A percentile compares a stretch with the other conserved stretches of the same genome.
These are phyloP conservation scores for Aythya fuligula DNA, from an alignment of 2,797 vertebrate genomes.

Conservation along the genomic window DNA sequence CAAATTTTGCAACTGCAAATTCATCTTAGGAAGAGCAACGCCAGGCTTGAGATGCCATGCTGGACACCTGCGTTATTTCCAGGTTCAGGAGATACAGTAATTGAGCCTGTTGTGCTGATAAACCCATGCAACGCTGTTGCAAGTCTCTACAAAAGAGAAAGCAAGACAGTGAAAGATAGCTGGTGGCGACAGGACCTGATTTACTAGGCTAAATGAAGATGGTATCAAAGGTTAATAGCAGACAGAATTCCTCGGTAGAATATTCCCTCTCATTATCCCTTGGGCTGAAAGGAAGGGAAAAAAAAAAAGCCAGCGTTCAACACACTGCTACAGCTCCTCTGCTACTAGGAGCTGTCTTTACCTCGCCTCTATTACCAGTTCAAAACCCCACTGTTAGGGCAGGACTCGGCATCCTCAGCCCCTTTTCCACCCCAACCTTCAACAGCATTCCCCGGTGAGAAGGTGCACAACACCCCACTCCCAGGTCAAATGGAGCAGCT, in stretches of 20 bases:
- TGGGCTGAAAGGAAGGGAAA: neutral
- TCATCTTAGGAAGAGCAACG: neutral
- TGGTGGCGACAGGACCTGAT: neutral
- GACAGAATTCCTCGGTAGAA: neutral
- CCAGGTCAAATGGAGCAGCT: neutral
- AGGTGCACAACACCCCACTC: neutral
- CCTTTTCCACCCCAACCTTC: neutral
- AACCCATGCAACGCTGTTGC: neutral
- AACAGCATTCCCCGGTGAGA: neutral
- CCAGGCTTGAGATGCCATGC: neutral
- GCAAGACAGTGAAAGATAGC: neutral
- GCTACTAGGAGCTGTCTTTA: neutral
- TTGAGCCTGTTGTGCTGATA: neutral
- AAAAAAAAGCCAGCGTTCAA: neutral
- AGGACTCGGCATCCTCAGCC: fast-evolving
- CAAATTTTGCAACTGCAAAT: neutral
- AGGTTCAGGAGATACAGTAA: neutral
- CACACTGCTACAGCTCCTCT: neutral
- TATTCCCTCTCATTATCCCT: neutral
- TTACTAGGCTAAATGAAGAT: neutral
- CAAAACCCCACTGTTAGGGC: neutral
- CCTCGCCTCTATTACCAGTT: neutral
- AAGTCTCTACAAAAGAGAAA: neutral
- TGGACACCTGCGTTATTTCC: neutral
- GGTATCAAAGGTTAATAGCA: neutral